Base-by-base conservation (phyloP, 53 echinoderm and acorn worm species). In the Echinarachnius parma region DNA sequence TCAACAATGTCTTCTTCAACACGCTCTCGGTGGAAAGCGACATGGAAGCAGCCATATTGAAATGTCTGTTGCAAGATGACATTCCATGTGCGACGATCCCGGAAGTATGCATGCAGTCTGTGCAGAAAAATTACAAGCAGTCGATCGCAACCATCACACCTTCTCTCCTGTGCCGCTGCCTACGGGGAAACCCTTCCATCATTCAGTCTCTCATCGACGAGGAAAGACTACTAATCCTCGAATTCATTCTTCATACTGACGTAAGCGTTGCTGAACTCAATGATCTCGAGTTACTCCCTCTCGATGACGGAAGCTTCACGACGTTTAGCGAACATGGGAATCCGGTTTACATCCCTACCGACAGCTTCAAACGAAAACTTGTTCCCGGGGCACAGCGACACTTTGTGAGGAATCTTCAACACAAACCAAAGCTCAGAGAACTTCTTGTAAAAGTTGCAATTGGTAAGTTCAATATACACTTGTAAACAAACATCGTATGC, bases 51-150 rank as follows among this genome's bases (percentile, higher is more conserved):
- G 42, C 30, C 1, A 54, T 72, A 15, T 29, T 56, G 55, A 55
- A 56, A 10, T 72, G 55, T 29, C 46, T 56, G 5, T 16, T 18
- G 25, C 2, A 21, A 18, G 27, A 14, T 14, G 57, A 28, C 16
- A 27, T 29, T 22, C 63, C 84, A 30, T 55, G 69, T 1, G 89
- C 76, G 5, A 52, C 32, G 1, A 39, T 65, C 7, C 65, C 65
- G 1, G 0, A 1, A 28, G 65, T 65, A 3, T 65, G 65, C 19
- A 65, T 27, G 27, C 14, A 27, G 30, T 44, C 65, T 0, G 46
- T 65, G 45, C 4, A 27, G 30, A 65, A 47, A 21, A 45, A 28
- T 29, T 65, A 65, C 46, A 0, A 27, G 1, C 1, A n/a, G 14
- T 29, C 27, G 26, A 47, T 13, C 15, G 44, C 65, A 45, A 46